These are phyloP conservation scores for Rhagium mordax DNA, from an alignment of 2,888 invertebrate genomes.

Conservation along the genomic window DNA sequence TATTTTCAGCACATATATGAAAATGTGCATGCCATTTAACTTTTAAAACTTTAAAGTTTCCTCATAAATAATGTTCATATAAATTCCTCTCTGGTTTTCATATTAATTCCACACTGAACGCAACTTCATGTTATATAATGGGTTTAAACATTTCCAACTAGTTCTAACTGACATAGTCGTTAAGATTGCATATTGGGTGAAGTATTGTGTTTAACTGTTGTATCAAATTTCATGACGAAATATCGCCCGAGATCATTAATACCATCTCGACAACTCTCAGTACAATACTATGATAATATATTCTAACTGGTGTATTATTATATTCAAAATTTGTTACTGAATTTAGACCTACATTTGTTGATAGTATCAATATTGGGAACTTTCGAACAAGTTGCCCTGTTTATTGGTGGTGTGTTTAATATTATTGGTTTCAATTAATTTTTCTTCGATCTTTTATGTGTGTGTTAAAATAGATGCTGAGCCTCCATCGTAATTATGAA, in stretches of 20 bases:
- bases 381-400: too few relatives aligned
- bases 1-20: constrained; percentile 31
- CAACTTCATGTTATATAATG: constrained; percentile 8
- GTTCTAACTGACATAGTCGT: constrained; percentile 38
- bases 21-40: constrained; percentile 42
- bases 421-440: too few relatives aligned
- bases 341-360: too few relatives aligned
- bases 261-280: too few relatives aligned
- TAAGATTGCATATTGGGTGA: constrained; percentile 33
- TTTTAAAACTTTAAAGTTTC: constrained; percentile 45
- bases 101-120: constrained; percentile 32
- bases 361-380: too few relatives aligned
- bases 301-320: too few relatives aligned
- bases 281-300: too few relatives aligned
- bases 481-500: too few relatives aligned
- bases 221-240: not conserved
- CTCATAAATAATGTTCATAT: constrained; percentile 43
- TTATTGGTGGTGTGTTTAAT: too few relatives aligned
- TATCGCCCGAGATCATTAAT: not conserved
- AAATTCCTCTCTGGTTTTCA: constrained; percentile 24
- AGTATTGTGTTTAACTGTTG: not conserved
- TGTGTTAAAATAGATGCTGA: too few relatives aligned
- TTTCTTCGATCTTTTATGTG: too few relatives aligned
- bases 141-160: constrained; percentile 28
- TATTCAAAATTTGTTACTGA: too few relatives aligned